A percentile compares a stretch with the other conserved stretches of the same genome.
Evolutionary conservation across 2,113 vertebrate species (phyloP).

Genomic region (Rynchops niger): DNA sequence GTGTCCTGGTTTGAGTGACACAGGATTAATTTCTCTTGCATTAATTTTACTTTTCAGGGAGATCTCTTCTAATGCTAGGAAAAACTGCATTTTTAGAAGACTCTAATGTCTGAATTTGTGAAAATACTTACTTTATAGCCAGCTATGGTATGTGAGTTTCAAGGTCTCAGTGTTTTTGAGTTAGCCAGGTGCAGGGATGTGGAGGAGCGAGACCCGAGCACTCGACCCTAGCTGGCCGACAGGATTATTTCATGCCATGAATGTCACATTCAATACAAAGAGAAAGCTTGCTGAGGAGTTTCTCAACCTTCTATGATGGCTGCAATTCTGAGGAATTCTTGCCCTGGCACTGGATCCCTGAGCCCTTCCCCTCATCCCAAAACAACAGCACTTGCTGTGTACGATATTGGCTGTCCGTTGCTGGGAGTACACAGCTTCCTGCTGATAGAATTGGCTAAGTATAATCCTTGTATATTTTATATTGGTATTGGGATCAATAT

Average conservation of each 20-base stretch:
- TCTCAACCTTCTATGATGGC: not conserved
- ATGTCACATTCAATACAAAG: not conserved
- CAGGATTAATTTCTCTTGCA: not conserved
- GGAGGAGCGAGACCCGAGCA: not conserved
- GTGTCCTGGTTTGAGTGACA: not conserved
- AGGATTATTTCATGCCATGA: not conserved
- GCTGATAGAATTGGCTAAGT: not conserved
- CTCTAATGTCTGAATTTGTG: not conserved
- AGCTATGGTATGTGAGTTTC: not conserved
- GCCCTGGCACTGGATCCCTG: not conserved
- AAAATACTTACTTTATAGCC: not conserved
- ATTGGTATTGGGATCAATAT: not conserved
- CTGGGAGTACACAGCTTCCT: not conserved
- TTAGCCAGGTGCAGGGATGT: not conserved
- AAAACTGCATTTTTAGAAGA: not conserved
- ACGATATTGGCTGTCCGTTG: not conserved
- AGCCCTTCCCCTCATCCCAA: not conserved
- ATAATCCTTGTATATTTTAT: not conserved
- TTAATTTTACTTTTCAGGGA: not conserved
- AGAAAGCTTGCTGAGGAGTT: not conserved
- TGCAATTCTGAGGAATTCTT: not conserved
- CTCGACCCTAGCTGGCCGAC: not conserved
- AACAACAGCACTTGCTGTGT: not conserved
- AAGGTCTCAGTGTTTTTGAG: not conserved
- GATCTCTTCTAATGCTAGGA: not conserved